Evolutionary conservation across 2,113 vertebrate species (phyloP), one percentile per base, ranked within the genome.

Genomic region (Monopterus albus): DNA sequence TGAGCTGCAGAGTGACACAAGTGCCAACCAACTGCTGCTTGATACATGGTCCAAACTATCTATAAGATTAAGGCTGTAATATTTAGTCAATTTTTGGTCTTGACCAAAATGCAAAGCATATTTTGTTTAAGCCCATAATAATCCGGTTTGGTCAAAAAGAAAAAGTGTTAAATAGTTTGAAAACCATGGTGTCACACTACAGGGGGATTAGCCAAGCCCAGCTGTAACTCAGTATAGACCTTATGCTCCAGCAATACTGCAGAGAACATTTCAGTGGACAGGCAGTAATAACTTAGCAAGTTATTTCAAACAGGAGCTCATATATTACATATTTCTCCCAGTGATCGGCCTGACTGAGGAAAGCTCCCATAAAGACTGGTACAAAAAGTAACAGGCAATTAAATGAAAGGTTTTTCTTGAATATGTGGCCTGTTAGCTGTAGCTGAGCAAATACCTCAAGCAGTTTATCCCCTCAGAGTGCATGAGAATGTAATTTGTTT

Each of bases 321-420:
- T 72, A n/a, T n/a, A n/a, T n/a, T n/a, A n/a, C n/a, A n/a, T n/a
- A 78, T 86, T 86, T 85, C 75, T 83, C 71, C 21, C 7, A 46
- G 70, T 83, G 65, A 81, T 79, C 62, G 12, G 79, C 75, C 64
- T 58, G 17, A n/a, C 74, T 40, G 25, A 74, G 65, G 83, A 68
- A 59, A 43, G 62, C 66, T 79, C 52, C 20, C 45, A 7, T 67
- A 50, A 53, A 75, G 51, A 79, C 38, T 38, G 33, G 53, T 64
- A 78, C 60, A 78, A 51, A 66, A 63, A 69, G 29, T 73, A 21
- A 9, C 28, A 47, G 38, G 71, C 64, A 64, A 83, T 86, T 70
- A 86, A 81, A 68, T 62, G 26, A 75, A 35, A 70, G 56, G 36
- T 81, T 84, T 82, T 72, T 52, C 58, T 85, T 87, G 57, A 84